Base-by-base conservation (phyloP, 2,888 invertebrate species). In the Ophonus ardosiacus region DNA sequence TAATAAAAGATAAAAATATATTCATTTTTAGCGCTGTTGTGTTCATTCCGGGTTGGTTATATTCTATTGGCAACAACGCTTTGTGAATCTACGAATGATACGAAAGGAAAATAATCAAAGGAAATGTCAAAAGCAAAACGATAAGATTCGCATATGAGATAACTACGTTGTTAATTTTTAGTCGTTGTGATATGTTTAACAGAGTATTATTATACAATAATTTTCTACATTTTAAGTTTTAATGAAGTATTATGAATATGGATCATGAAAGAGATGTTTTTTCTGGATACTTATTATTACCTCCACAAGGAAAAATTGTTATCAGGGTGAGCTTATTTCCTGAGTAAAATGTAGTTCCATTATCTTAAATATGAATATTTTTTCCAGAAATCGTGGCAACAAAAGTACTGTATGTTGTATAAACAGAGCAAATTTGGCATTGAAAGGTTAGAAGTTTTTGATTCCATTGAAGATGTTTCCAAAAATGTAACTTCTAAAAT, bases 391-490 rank as follows among this genome's bases (percentile, higher is more conserved):
- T 94, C 95, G 78, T 96, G 96, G 96, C 95, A 95, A 89, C 96
- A 95, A 88, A 96, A 95, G 89, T 94, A 94, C 89, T 96, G 96
- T 89, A 93, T 96, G 88, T 92, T 97, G 31, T 97, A 95, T 89
- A 95, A 95, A 91, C 94, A 96, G 56, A 97, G 97, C 90, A 96
- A 96, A 89, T 96, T 95, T 92, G 97, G 97, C 31, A 96, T 97
- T 87, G 96, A 96, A 90, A 93, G 97, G 65, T 92, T 97, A 84
- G 97, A 97, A 93, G 95, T 97, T 87, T 97, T 96, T 90, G 97
- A 97, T 88, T 94, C 93, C 88, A 95, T 95, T 90, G 96, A 96
- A 87, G 96, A 96, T 89, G 93, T 93, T 18, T 90, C 93, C 86
- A 92, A 92, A 87, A 94, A 93, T 87, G 93, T 95, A 88, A 94